Percentiles rank a stretch among this genome's conserved stretches.
Evolutionary conservation across 2,113 vertebrate genomes (phyloP).

Genomic region (Natator depressus): DNA sequence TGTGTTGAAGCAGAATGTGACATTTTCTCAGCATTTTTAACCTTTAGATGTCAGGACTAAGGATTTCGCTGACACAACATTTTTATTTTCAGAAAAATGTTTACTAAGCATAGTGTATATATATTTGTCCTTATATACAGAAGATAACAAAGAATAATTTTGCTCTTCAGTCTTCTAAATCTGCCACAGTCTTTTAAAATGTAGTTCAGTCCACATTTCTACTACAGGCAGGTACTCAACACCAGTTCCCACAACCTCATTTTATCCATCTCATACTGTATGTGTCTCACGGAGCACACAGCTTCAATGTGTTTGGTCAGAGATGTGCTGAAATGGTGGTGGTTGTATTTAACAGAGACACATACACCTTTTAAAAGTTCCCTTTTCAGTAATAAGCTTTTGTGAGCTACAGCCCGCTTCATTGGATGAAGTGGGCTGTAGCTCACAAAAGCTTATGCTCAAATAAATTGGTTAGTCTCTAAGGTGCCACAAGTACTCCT

Average conservation of each 20-base stretch:
- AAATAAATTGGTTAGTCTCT: too few relatives aligned
- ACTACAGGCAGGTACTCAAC: not conserved
- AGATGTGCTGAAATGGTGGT: not conserved
- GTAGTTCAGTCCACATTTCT: not conserved
- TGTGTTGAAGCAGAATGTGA: not conserved
- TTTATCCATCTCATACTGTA: not conserved
- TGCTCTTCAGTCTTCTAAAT: not conserved
- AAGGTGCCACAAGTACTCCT: too few relatives aligned
- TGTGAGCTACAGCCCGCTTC: too few relatives aligned
- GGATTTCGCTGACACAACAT: not conserved
- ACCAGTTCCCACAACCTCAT: not conserved
- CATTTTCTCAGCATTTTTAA: not conserved
- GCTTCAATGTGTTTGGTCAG: not conserved
- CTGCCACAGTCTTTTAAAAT: rapidly evolving
- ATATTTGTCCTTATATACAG: not conserved
- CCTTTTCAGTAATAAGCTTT: not conserved
- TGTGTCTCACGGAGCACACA: rapidly evolving
- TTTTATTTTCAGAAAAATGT: not conserved
- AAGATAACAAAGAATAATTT: not conserved
- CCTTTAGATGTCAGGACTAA: not conserved
- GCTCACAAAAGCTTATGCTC: too few relatives aligned
- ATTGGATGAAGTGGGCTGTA: too few relatives aligned
- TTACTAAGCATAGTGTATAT: not conserved
- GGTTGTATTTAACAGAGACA: not conserved
- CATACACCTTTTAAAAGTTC: not conserved